Evolutionary conservation across 2,888 invertebrate species (phyloP).

Genomic region (Parnassius mnemosyne): DNA sequence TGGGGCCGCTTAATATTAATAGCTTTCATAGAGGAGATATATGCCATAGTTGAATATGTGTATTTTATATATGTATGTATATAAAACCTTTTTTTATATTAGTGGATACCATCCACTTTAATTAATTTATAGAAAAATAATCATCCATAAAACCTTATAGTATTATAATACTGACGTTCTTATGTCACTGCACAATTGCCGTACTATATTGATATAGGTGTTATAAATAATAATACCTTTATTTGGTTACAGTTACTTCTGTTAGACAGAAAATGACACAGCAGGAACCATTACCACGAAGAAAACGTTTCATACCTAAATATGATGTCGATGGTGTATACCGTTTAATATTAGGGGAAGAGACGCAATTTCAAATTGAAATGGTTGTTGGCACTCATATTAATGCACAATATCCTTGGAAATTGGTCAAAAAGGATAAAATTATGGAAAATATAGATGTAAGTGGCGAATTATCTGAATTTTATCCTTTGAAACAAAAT

Average conservation of each 20-base stretch:
- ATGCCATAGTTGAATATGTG: too few species aligned
- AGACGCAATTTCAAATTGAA: constrained; percentile 82
- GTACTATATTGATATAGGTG: too few species aligned
- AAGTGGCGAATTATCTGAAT: constrained; percentile 75
- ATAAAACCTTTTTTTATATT: too few species aligned
- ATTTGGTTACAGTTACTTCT: constrained; percentile 45
- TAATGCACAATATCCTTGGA: constrained; percentile 88
- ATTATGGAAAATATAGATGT: constrained; percentile 83
- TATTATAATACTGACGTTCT: too few species aligned
- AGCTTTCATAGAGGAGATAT: too few species aligned
- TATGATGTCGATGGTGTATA: constrained; percentile 80
- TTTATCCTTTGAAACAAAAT: constrained; percentile 55
- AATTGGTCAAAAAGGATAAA: constrained; percentile 80
- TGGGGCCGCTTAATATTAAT: too few species aligned
- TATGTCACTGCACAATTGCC: too few species aligned
- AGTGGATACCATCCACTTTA: too few species aligned
- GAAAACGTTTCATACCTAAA: constrained; percentile 70
- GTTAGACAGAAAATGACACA: constrained; percentile 42
- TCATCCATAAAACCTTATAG: too few species aligned
- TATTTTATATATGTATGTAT: too few species aligned
- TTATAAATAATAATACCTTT: constrained; percentile 6
- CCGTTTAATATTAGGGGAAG: constrained; percentile 74
- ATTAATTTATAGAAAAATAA: too few species aligned
- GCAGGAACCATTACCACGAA: constrained; percentile 48
- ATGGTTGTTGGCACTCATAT: constrained; percentile 85